Base-by-base conservation (phyloP, 53 echinoderm and acorn worm genomes). In the Glandiceps talaboti region DNA sequence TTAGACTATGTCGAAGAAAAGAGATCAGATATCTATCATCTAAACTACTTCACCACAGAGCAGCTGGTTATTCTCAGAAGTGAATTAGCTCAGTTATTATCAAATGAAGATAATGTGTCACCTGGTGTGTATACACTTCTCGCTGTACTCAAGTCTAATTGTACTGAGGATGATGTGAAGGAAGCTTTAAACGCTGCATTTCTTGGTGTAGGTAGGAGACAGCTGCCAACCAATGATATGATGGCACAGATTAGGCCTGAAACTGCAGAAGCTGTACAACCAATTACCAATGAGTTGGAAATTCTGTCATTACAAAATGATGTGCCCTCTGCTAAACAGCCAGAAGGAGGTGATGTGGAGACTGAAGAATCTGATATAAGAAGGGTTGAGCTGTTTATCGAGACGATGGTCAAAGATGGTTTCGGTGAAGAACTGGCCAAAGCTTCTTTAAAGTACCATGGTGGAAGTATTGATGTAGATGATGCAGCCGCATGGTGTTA, bases 21-120 rank as follows among this genome's bases (percentile, higher is more conserved):
- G 30, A 30, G 83, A 29, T 77, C 77, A 26, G 73, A 77, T 29
- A 28, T 64, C 26, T 77, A 83, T 73, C 30, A 77, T 1, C 77
- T 83, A 25, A 83, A 83, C 73, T 45, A 77, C 30, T 83, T 77
- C 77, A 83, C 83, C 1, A 83, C 83, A 1, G 77, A 83, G 31
- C 83, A 83, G 26, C 77, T 83, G 33, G 78, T 77, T 25, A 29
- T 64, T 26, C 28, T 76, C 27, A 74, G 77, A 0, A 32, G 76
- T 28, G 33, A 76, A 32, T 28, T 82, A 6, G 82, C 82, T 28
- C 76, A 76, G 25, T 82, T 76, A 30, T 20, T 45, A 20, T 45
- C 64, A 12, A 45, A 29, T 1, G 28, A 76, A 1, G 27, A 76
- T 0, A 27, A 81, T 29, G 74, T 81, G 14, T 27, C 29, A 30